phyloP scores from a whole-genome alignment of 2,888 invertebrate genomes.

The Tachina fera region DNA sequence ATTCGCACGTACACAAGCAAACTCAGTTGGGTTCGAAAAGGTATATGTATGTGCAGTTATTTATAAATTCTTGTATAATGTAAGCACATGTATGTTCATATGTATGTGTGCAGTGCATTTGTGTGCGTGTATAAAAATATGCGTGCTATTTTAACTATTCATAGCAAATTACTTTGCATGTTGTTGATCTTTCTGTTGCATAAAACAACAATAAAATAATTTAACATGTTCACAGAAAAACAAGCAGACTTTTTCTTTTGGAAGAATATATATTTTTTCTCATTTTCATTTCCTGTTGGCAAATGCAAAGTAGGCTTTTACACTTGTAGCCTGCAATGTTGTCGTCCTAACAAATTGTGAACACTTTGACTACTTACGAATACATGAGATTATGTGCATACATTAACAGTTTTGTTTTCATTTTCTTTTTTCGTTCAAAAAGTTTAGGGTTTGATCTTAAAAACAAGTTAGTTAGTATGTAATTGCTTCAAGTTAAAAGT shows the following conservation, averaged over 20 bases:
- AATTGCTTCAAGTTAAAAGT: constrained; percentile 65
- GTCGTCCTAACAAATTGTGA: constrained; percentile 10
- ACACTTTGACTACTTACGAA: constrained; percentile 21
- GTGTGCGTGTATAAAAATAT: constrained; percentile 10
- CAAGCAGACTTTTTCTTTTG: constrained; percentile 35
- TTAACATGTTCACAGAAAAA: constrained; percentile 71
- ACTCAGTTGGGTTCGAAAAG: not conserved
- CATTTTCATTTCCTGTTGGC: not conserved
- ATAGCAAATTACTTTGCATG: constrained; percentile 70
- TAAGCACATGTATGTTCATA: not conserved
- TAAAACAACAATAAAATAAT: constrained; percentile 77
- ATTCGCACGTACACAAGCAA: not conserved
- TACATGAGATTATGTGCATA: constrained; percentile 58
- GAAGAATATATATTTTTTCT: constrained; percentile 16
- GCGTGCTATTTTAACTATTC: constrained; percentile 63
- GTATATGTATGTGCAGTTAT: not conserved
- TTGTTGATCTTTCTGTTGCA: constrained; percentile 67
- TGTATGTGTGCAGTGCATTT: not conserved
- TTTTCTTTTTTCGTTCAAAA: constrained; percentile 25
- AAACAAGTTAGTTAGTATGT: constrained; percentile 63
- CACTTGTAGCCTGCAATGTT: not conserved
- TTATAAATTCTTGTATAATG: not conserved
- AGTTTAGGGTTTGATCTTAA: constrained; percentile 59
- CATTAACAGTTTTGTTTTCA: constrained; percentile 63
- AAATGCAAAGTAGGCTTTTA: not conserved